Evolutionary conservation across 2,113 vertebrate species (phyloP), one percentile per base, ranked within the genome.

Genomic region (Promerops cafer): DNA sequence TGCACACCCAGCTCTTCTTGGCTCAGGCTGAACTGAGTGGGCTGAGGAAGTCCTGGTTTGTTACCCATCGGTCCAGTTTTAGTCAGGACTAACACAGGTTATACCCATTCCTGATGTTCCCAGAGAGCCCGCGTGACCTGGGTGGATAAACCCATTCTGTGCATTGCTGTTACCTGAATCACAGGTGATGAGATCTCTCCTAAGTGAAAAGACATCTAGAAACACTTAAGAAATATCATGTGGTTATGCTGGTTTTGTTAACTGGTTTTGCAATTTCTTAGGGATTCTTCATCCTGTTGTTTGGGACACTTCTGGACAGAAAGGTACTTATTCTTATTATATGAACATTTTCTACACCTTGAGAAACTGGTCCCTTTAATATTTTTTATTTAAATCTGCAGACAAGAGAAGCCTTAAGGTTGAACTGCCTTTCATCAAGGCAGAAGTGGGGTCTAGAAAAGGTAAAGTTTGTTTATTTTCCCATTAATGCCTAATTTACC

Each of bases 221-320:
- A 92, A 31, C 35, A 5, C 28, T 81, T 83, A 54, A 78, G 66
- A 77, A 83, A 57, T 10, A n/a, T 16, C 11, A 23, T 16, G 27
- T 82, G 40, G 8, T 72, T 89, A 16, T 71, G 14, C 30, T 93
- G 72, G 3, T 78, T 94, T 78, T 92, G 30, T 49, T 92, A 74
- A 90, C 28, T 68, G 9, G 2, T 89, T 92, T 69, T 92, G 15
- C 21, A 37, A 52, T 96, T 96, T 96, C 54, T 45, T 82, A 98
- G 98, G 98, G 98, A 11, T 97, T 98, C 91, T 98, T 98, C 97
- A 97, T 98, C 91, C 92, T 98, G 88, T 60, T 98, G 61, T 98
- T 98, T 90, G 98, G 98, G 74, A 98, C 98, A 5, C 96, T 98
- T 91, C 97, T 98, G 97, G 98, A 98, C 71, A 97, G 97, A 91